Percentiles rank a stretch among this genome's conserved stretches.
These are phyloP conservation scores for Chiloscyllium plagiosum DNA, from an alignment of 2,113 vertebrate genomes.

Conservation along the genomic window DNA sequence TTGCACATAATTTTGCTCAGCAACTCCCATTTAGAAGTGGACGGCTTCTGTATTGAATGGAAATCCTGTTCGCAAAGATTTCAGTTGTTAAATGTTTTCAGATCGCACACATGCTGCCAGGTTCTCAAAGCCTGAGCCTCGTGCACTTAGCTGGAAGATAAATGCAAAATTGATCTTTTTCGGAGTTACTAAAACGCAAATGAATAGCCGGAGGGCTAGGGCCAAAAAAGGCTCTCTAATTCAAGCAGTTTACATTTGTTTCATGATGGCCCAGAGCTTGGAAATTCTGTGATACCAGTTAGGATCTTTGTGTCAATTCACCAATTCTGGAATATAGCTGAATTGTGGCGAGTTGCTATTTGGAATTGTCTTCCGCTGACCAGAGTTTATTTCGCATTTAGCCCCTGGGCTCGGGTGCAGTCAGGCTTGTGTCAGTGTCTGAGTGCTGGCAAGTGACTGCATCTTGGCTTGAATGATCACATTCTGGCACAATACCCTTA, in stretches of 20 bases:
- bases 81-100: background rate
- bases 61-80: background rate
- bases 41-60: background rate
- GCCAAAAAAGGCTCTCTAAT: background rate
- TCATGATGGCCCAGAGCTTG: background rate
- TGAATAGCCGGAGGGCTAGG: background rate
- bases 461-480: background rate
- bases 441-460: background rate
- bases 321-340: background rate
- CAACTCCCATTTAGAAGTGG: background rate
- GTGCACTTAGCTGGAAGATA: background rate
- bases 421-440: background rate
- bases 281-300: background rate
- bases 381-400: background rate
- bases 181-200: background rate
- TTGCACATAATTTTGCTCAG: background rate
- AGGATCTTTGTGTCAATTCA: background rate
- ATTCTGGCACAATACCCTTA: background rate
- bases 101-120: background rate
- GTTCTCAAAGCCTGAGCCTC: background rate
- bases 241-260: background rate
- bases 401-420: no score
- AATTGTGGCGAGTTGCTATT: background rate
- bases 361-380: background rate
- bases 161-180: background rate